These are phyloP conservation scores for Metalampra italica DNA, from an alignment of 2,888 invertebrate species.

Conservation along the genomic window DNA sequence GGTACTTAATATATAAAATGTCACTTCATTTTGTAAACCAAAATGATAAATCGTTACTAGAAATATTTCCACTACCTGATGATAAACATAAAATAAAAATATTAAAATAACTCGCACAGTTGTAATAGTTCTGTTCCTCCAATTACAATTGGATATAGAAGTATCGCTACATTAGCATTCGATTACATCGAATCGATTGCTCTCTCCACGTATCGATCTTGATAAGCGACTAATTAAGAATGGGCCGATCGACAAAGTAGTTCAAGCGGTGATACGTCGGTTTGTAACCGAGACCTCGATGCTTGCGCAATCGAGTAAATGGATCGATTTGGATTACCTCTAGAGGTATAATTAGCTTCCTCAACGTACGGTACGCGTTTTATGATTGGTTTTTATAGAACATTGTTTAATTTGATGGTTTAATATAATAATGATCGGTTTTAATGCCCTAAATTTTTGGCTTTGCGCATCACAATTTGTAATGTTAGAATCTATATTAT, in stretches of 20 bases:
- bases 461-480: too few relatives aligned
- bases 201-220: slow-evolving; percentile 48
- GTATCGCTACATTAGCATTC: slow-evolving; percentile 49
- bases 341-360: slow-evolving; percentile 56
- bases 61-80: background rate
- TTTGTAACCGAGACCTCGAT: slow-evolving; percentile 59
- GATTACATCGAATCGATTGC: slow-evolving; percentile 53
- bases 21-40: too few relatives aligned
- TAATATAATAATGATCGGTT: too few relatives aligned
- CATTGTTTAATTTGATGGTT: too few relatives aligned
- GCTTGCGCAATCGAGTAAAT: slow-evolving; percentile 65
- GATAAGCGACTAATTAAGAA: slow-evolving; percentile 63
- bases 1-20: too few relatives aligned
- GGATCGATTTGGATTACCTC: slow-evolving; percentile 63
- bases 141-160: slow-evolving; percentile 36
- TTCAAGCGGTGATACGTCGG: slow-evolving; percentile 48
- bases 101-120: background rate
- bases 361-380: slow-evolving; percentile 51
- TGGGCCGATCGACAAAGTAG: slow-evolving; percentile 43
- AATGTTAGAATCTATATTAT: too few relatives aligned
- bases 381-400: too few relatives aligned
- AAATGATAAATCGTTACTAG: too few relatives aligned
- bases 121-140: slow-evolving; percentile 22
- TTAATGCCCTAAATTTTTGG: too few relatives aligned
- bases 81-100: background rate